Base-by-base conservation (phyloP, 2,888 invertebrate species). In the Vanessa cardui region DNA sequence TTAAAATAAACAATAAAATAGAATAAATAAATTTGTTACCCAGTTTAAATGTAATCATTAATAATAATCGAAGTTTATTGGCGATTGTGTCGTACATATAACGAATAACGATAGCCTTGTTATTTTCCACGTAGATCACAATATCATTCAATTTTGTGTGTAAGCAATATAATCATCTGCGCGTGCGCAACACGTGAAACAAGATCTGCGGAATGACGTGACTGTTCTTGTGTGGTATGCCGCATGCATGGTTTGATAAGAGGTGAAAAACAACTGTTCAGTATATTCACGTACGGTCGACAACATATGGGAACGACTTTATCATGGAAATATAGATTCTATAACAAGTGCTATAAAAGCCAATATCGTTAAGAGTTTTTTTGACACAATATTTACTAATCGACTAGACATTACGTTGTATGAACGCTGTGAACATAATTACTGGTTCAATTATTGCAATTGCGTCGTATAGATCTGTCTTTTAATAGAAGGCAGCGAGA, bases 141-240 rank as follows among this genome's bases (percentile, higher is more conserved):
- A 26, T 46, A 46, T n/a, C 21, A 6, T 44, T 21, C 7, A 45
- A 45, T 67, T 66, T 44, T 45, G 12, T 62, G 70, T 66, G 68
- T 70, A 80, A 76, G 73, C 79, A 68, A 78, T 18, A 80, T 79
- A 86, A 84, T 83, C 83, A 85, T 80, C 80, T 77, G 82, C 79
- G 80, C 84, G 84, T 85, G 84, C 76, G 76, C 77, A 73, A 73
- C 80, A 78, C 84, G 85, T 87, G 87, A 81, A 82, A 81, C 78
- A 71, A 77, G 81, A 80, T 79, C 81, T 77, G 75, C 78, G 78
- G 77, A 72, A 70, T 77, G 78, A 78, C 78, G 78, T 74, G 50
- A 66, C 64, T 49, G 66, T 52, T 56, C 56, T 56, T 56, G 21
- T 56, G 56, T 45, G 66, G 54, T 62, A 58, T 62, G 46, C 60